Conservation (phyloP, 2,113 vertebrate genomes). For the Neodon shergylaensis region DNA sequence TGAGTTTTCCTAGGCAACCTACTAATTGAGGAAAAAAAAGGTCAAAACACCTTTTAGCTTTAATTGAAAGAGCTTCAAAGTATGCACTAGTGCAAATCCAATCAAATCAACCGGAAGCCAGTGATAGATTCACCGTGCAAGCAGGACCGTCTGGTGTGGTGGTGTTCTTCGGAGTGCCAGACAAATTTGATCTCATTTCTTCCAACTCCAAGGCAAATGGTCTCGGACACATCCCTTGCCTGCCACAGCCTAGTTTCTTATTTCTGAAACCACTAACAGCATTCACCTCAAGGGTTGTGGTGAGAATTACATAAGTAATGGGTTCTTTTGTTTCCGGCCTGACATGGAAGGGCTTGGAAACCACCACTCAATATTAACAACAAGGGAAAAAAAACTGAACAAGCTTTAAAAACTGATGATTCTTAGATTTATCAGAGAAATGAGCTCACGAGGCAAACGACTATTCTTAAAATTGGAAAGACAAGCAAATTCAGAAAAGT, state of each 20-base stretch:
- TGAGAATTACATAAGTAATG: not conserved
- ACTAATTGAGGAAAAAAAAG: not conserved
- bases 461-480: not conserved
- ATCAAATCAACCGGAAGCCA: not conserved
- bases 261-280: not conserved
- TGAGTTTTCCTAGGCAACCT: not conserved
- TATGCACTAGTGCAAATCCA: not conserved
- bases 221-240: not conserved
- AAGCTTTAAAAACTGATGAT: not conserved
- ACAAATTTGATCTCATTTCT: not conserved
- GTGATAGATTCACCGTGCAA: not conserved
- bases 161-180: not conserved
- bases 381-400: not conserved
- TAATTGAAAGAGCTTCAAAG: not conserved
- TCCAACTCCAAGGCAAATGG: not conserved
- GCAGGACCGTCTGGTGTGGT: fast-evolving
- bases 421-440: not conserved
- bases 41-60: not conserved
- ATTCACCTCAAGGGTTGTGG: not conserved
- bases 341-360: not conserved
- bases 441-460: not conserved
- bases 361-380: not conserved
- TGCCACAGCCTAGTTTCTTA: not conserved
- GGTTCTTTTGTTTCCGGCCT: not conserved
- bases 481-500: not conserved